Percentiles rank a stretch among this genome's conserved stretches.
Evolutionary conservation across 1,140 invertebrate species (phyloP).

Genomic region (Drosophila dunni): DNA sequence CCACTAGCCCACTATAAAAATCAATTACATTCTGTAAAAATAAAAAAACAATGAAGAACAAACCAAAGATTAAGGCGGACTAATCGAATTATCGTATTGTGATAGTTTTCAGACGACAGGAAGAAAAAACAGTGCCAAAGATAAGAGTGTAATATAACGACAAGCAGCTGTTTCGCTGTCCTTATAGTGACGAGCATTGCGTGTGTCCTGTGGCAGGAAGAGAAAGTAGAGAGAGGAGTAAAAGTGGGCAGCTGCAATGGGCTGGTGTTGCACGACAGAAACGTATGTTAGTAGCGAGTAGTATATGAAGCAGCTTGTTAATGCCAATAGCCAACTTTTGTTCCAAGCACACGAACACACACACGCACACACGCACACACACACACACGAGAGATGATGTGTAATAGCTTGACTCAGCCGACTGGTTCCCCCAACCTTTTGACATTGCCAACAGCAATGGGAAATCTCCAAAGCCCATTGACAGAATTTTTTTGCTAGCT

Average conservation of each 20-base stretch:
- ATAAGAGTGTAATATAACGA: slow-evolving; percentile 8
- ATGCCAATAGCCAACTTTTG: slow-evolving; percentile 51
- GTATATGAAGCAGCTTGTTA: slow-evolving; percentile 49
- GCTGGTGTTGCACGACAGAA: slow-evolving; percentile 5
- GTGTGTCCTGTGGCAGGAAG: background rate
- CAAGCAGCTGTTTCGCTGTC: slow-evolving; percentile 19
- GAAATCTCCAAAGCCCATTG: slow-evolving; percentile 28
- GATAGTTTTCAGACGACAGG: slow-evolving; percentile 2
- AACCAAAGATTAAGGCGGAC: background rate
- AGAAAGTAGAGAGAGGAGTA: background rate
- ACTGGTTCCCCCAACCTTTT: background rate
- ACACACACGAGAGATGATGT: slow-evolving; percentile 19
- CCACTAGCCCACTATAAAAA: too few relatives aligned
- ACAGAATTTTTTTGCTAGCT: slow-evolving; percentile 42
- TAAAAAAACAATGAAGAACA: background rate
- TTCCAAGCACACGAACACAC: background rate
- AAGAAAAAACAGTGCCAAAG: background rate
- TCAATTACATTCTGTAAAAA: too few relatives aligned
- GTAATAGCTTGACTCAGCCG: slow-evolving; percentile 24
- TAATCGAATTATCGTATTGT: slow-evolving; percentile 16
- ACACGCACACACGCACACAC: background rate
- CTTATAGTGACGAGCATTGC: background rate
- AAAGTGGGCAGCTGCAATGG: slow-evolving; percentile 3
- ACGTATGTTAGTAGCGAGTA: slow-evolving; percentile 17
- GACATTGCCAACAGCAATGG: slow-evolving; percentile 15